Conservation (phyloP, 2,888 invertebrate species). For the Cosmorhoe ocellata region DNA sequence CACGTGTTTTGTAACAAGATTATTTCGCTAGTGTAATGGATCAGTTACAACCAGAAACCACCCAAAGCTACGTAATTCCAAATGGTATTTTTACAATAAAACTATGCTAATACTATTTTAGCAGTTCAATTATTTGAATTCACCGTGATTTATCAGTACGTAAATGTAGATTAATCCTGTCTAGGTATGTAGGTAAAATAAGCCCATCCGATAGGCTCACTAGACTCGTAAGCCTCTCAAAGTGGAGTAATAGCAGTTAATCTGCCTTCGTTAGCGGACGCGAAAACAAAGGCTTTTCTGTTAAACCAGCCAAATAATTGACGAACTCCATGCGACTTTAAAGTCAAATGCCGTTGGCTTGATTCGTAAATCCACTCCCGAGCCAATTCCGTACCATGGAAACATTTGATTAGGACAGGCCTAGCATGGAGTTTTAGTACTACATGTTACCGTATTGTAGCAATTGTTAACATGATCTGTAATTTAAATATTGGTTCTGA, state of each 20-base stretch:
- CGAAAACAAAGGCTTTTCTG: constrained; percentile 24
- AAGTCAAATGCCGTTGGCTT: background rate
- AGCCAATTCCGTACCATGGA: background rate
- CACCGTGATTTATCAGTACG: too few species aligned
- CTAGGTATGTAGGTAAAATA: background rate
- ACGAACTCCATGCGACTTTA: constrained; percentile 4
- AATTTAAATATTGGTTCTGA: too few species aligned
- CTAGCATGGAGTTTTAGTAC: too few species aligned
- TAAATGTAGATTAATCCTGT: background rate
- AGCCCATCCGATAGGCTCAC: constrained; percentile 8
- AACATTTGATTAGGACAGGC: background rate
- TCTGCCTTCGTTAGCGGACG: constrained; percentile 29
- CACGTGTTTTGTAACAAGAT: background rate
- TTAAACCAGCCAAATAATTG: constrained; percentile 21
- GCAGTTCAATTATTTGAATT: too few species aligned
- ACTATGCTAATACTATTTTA: too few species aligned
- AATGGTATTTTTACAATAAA: too few species aligned
- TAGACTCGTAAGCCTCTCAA: constrained; percentile 21
- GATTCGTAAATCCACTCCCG: too few species aligned
- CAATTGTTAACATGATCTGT: too few species aligned
- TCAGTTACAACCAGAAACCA: too few species aligned
- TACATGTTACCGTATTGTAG: too few species aligned
- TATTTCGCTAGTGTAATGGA: too few species aligned
- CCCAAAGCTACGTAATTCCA: too few species aligned
- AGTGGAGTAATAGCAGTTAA: constrained; percentile 26